These are phyloP conservation scores for Perithous albicinctus DNA, from an alignment of 2,888 invertebrate genomes.

Conservation along the genomic window DNA sequence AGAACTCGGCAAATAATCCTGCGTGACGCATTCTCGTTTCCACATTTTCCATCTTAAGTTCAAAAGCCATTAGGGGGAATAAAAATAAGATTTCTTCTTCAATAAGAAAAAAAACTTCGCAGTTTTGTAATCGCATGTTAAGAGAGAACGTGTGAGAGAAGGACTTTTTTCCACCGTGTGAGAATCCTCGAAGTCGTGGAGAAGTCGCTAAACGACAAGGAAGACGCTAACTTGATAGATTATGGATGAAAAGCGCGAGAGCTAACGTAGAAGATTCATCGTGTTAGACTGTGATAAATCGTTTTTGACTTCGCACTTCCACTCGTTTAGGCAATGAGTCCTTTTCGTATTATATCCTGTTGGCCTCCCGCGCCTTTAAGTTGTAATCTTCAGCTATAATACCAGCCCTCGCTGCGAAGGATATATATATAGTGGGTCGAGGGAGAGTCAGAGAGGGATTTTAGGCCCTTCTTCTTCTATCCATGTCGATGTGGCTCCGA, in stretches of 20 bases:
- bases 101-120: too few species aligned
- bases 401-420: background rate
- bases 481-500: background rate
- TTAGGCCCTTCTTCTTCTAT: background rate
- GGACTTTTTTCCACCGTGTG: background rate
- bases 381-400: constrained; percentile 9
- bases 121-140: background rate
- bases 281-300: constrained; percentile 20
- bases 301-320: constrained; percentile 23
- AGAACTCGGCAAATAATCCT: constrained; percentile 7
- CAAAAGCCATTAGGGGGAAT: background rate
- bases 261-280: constrained; percentile 5
- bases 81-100: background rate
- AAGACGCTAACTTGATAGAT: constrained; percentile 13
- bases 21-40: background rate
- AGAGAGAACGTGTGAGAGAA: background rate
- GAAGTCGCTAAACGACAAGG: background rate
- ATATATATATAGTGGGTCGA: background rate
- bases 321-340: constrained; percentile 15
- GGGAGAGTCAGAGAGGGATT: background rate
- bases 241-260: background rate
- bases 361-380: background rate
- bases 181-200: background rate
- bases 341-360: background rate
- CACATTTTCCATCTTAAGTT: background rate